phyloP scores from a whole-genome alignment of 2,888 invertebrate species.

The Philopedon plagiatum region DNA sequence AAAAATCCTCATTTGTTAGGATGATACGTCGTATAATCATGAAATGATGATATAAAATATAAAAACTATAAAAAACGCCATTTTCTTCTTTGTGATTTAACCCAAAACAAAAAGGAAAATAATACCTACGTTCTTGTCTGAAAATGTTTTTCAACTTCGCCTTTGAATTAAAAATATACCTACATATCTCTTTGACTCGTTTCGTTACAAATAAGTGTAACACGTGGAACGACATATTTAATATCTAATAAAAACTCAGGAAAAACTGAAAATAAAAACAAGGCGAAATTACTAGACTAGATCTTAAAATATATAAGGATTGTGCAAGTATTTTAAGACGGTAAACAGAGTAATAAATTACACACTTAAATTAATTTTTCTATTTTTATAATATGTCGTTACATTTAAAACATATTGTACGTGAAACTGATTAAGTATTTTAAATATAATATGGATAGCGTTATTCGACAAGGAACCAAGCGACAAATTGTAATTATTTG shows the following conservation, averaged over 20 bases:
- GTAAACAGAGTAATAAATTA: slow-evolving; percentile 47
- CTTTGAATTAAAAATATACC: slow-evolving; percentile 10
- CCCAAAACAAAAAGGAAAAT: too few relatives aligned
- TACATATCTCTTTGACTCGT: slow-evolving; percentile 9
- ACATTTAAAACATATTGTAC: slow-evolving; percentile 27
- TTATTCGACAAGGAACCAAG: too few relatives aligned
- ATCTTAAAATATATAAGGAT: slow-evolving; percentile 33
- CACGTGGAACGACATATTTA: slow-evolving; percentile 25
- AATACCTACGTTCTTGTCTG: neutral
- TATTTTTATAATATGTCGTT: slow-evolving; percentile 46
- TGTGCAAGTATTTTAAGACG: slow-evolving; percentile 41
- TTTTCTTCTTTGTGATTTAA: too few relatives aligned
- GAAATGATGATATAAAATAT: too few relatives aligned
- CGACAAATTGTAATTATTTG: too few relatives aligned
- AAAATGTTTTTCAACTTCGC: neutral
- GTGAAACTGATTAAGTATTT: neutral
- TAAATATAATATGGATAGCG: neutral
- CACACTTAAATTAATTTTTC: slow-evolving; percentile 43
- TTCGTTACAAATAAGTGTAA: slow-evolving; percentile 14
- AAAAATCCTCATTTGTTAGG: too few relatives aligned
- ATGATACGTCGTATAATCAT: too few relatives aligned
- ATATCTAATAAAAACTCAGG: slow-evolving; percentile 27
- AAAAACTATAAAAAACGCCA: too few relatives aligned
- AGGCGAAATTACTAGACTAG: slow-evolving; percentile 21
- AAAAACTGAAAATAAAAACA: slow-evolving; percentile 14